Conservation (phyloP, 2,797 vertebrate genomes). For the Clarias platycephalus region DNA sequence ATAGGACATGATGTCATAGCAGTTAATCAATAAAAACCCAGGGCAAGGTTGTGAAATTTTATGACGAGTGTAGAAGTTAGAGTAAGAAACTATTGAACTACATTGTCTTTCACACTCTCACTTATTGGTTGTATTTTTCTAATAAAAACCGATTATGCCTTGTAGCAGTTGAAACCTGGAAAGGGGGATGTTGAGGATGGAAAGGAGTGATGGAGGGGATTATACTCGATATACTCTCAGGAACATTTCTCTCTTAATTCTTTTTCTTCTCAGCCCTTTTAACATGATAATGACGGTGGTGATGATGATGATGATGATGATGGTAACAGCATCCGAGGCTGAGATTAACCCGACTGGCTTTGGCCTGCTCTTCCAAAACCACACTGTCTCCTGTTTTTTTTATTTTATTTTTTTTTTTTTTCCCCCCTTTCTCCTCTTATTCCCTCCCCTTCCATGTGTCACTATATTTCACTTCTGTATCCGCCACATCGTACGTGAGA, state of each 20-base stretch:
- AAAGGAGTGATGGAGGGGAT: constrained; percentile 57
- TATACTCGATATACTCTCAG: constrained; percentile 47
- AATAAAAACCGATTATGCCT: not conserved
- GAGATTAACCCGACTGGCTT: constrained; percentile 42
- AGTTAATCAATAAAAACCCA: constrained; percentile 8
- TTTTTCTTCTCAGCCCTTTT: constrained; percentile 29
- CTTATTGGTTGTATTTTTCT: not conserved
- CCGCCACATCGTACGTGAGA: not conserved
- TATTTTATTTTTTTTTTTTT: constrained; percentile 48
- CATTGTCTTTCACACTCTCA: not conserved
- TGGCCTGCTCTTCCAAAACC: constrained; percentile 25
- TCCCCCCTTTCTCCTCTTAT: constrained; percentile 33
- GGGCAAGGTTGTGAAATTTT: not conserved
- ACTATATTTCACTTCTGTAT: not conserved
- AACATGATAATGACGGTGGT: constrained; percentile 40
- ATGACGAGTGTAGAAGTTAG: not conserved
- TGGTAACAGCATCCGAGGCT: constrained; percentile 37
- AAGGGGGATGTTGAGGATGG: constrained; percentile 57
- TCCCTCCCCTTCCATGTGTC: constrained; percentile 58
- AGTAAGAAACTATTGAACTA: not conserved
- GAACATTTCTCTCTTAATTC: not conserved
- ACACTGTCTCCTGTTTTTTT: constrained; percentile 32
- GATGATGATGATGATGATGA: constrained; percentile 15
- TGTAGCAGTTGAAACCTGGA: constrained; percentile 5
- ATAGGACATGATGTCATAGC: constrained; percentile 31